phyloP scores from a whole-genome alignment of 2,113 vertebrate genomes.

The Marmota flaviventris region DNA sequence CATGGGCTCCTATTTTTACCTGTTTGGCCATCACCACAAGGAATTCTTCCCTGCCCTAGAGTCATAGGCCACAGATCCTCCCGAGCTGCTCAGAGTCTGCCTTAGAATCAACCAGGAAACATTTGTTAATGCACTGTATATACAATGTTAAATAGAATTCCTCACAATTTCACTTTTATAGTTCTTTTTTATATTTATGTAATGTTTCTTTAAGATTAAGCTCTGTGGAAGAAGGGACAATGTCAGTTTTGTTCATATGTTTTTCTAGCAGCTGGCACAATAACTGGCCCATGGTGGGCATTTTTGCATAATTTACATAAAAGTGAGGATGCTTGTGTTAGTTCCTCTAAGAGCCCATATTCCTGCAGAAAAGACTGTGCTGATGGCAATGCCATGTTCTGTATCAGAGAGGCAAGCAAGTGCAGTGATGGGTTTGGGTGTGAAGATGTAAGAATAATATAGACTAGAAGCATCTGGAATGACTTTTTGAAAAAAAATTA shows the following conservation, averaged over 20 bases:
- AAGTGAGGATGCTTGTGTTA: background rate
- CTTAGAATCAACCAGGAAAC: background rate
- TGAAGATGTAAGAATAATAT: background rate
- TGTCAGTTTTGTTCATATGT: background rate
- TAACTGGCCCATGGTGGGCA: background rate
- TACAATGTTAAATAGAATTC: background rate
- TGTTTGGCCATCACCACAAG: background rate
- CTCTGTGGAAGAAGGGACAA: background rate
- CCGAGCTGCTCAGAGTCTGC: background rate
- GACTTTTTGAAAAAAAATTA: background rate
- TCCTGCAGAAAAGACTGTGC: background rate
- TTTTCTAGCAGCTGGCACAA: background rate
- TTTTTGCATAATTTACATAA: background rate
- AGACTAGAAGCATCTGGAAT: constrained; percentile 36
- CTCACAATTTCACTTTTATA: background rate
- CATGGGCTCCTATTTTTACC: background rate
- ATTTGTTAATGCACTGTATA: constrained; percentile 13
- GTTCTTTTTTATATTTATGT: background rate
- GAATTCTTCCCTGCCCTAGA: background rate
- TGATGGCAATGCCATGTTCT: background rate
- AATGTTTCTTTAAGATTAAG: background rate
- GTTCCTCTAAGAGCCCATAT: background rate
- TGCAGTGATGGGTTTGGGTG: background rate
- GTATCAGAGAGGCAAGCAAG: background rate
- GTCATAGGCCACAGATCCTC: background rate